These are phyloP conservation scores for Mylabris sibirica DNA, from an alignment of 2,888 invertebrate genomes.

Conservation along the genomic window DNA sequence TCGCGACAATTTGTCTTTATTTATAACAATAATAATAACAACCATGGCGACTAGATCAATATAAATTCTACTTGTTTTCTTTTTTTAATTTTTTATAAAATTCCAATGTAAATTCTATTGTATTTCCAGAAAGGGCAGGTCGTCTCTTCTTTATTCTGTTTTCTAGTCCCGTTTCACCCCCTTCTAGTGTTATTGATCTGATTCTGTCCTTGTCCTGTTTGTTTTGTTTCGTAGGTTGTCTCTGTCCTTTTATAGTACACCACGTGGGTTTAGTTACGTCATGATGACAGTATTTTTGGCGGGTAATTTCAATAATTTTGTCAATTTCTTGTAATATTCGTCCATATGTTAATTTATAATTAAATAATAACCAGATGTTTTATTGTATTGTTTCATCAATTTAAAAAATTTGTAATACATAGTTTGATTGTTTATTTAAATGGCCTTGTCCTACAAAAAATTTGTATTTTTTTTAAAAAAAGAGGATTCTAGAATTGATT, in stretches of 20 bases:
- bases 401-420: constrained; percentile 6
- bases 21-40: constrained; percentile 22
- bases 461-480: neutral
- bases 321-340: neutral
- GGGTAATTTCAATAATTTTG: neutral
- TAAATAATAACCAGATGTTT: neutral
- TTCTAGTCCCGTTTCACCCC: neutral
- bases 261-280: constrained; percentile 45
- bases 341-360: neutral
- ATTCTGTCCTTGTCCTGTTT: constrained; percentile 42
- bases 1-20: constrained; percentile 24
- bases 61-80: constrained; percentile 30
- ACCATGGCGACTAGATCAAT: neutral
- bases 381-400: neutral
- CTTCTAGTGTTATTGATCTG: constrained; percentile 51
- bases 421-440: constrained; percentile 2
- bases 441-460: constrained; percentile 4
- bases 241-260: constrained; percentile 39
- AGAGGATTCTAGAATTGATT: too few species aligned
- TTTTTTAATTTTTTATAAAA: constrained; percentile 27
- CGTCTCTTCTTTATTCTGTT: constrained; percentile 26
- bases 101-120: constrained; percentile 17
- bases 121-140: constrained; percentile 38
- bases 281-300: constrained; percentile 29
- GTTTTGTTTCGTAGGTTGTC: constrained; percentile 30